Evolutionary conservation across 64 coral and sea anemone species (phyloP).

Genomic region (Montipora foliosa): DNA sequence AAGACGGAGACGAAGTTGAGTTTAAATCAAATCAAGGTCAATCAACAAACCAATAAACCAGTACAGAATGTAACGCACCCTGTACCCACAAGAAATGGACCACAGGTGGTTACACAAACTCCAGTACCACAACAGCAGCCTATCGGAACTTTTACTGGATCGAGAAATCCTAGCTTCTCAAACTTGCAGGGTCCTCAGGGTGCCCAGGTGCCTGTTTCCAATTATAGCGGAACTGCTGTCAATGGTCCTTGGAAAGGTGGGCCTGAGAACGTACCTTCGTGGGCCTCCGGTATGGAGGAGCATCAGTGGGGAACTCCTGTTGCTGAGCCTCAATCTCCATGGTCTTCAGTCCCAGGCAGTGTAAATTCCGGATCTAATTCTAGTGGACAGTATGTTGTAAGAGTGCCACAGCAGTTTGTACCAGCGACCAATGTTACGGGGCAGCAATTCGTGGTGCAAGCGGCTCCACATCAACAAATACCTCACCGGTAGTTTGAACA

Average conservation of each 20-base stretch:
- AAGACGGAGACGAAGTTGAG: conserved; percentile 79
- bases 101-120: conserved; percentile 33
- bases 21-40: conserved; percentile 93
- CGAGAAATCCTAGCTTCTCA: conserved; percentile 32
- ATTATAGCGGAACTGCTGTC: conserved; percentile 20
- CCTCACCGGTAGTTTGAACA: conserved; percentile 37
- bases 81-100: conserved; percentile 20
- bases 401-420: conserved; percentile 28
- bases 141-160: neutral
- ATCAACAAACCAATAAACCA: conserved; percentile 56
- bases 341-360: neutral
- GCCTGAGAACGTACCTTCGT: conserved; percentile 21
- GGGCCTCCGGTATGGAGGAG: conserved; percentile 4
- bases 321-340: conserved; percentile 31
- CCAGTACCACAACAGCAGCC: conserved; percentile 2
- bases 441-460: conserved; percentile 23
- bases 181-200: conserved; percentile 16
- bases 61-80: conserved; percentile 3
- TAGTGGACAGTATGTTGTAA: conserved; percentile 46
- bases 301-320: conserved; percentile 4
- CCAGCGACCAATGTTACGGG: neutral
- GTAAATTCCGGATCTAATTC: conserved; percentile 8
- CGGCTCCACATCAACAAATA: conserved; percentile 38
- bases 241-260: conserved; percentile 43
- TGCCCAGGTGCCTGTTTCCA: conserved; percentile 15